Evolutionary conservation across 2,113 vertebrate species (phyloP).

Genomic region (Azemiops feae): DNA sequence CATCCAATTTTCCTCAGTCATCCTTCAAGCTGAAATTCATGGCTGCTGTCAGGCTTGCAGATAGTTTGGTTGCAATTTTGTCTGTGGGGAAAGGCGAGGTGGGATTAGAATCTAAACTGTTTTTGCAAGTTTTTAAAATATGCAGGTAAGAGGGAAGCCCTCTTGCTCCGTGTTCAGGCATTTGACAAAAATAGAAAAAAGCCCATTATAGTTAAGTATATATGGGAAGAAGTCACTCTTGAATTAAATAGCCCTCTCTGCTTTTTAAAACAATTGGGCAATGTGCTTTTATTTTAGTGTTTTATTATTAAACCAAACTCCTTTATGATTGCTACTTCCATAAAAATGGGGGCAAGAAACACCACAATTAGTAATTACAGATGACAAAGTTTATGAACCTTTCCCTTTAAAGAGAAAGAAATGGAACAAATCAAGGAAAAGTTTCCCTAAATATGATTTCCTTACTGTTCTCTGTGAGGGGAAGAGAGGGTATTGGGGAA

Average conservation of each 20-base stretch:
- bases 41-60: constrained; percentile 75
- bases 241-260: background rate
- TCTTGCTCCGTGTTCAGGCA: background rate
- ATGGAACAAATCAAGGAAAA: background rate
- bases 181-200: background rate
- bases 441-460: background rate
- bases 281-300: background rate
- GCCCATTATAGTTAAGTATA: background rate
- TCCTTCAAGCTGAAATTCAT: constrained; percentile 77
- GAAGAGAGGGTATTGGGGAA: background rate
- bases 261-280: background rate
- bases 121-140: background rate
- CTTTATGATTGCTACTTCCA: background rate
- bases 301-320: background rate
- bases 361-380: background rate
- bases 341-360: background rate
- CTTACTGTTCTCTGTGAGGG: background rate
- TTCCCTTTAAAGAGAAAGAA: background rate
- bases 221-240: too few relatives aligned
- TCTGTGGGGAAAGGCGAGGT: constrained; percentile 61
- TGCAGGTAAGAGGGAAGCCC: background rate
- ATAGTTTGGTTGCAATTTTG: constrained; percentile 84
- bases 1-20: constrained; percentile 19
- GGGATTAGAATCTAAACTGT: background rate
- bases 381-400: background rate